A percentile compares a stretch with the other conserved stretches of the same genome.
Evolutionary conservation across 2,797 vertebrate genomes (phyloP).

Genomic region (Buphagus erythrorhynchus): DNA sequence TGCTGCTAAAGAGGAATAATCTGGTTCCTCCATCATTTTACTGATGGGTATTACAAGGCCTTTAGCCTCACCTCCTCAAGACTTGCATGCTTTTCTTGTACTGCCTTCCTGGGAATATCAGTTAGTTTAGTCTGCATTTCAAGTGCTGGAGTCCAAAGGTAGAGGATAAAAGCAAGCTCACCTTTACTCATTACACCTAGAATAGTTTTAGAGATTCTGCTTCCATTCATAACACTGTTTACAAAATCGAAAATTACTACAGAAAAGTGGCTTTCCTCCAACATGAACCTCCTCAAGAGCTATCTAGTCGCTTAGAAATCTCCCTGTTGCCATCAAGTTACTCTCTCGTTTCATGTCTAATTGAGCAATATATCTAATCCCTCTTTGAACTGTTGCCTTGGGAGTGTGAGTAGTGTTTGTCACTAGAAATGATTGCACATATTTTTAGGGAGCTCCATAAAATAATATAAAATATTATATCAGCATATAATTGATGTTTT

Average conservation of each 20-base stretch:
- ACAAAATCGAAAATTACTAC: neutral
- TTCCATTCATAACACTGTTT: neutral
- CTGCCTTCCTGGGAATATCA: neutral
- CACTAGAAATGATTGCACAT: neutral
- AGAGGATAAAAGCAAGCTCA: neutral
- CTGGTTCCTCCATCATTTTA: neutral
- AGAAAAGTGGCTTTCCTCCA: neutral
- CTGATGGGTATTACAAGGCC: neutral
- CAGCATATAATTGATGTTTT: conserved; percentile 12
- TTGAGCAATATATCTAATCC: neutral
- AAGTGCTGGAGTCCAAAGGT: neutral
- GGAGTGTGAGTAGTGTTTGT: neutral
- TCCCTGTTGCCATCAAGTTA: neutral
- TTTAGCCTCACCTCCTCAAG: neutral
- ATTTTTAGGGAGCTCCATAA: conserved; percentile 4
- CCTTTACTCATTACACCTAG: neutral
- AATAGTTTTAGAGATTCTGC: neutral
- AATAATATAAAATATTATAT: neutral
- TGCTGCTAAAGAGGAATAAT: neutral
- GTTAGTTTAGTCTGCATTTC: neutral
- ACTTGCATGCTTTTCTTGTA: neutral
- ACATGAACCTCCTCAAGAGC: neutral
- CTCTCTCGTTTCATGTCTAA: neutral
- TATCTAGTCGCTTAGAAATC: neutral
- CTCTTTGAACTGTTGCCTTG: neutral